Evolutionary conservation across 2,888 invertebrate genomes (phyloP), one percentile per base, ranked within the genome.

Genomic region (Quadroppia sp.): DNA sequence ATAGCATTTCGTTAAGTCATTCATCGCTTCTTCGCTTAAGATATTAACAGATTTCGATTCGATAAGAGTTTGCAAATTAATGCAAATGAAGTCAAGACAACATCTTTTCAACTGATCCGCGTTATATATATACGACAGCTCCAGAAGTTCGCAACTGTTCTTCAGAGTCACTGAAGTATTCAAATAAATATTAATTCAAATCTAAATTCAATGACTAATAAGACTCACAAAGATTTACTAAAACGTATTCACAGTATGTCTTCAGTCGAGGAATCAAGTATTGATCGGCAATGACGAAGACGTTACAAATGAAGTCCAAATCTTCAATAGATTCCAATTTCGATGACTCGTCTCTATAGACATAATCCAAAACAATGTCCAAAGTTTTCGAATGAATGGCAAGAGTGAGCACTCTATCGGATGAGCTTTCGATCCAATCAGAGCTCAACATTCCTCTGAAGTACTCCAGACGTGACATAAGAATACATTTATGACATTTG

Each of bases 401-500:
- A 30, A 90, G 80, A 36, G 75, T 42, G 2, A 76, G 28, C 3
- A 67, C 32, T 6, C 45, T 84, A 72, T 84, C 80, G 61, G 82
- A 80, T 75, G 85, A 85, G 71, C 85, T 73, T 64, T 77, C 77
- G 74, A 72, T 75, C 92, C 92, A 93, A 59, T 89, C 87, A 79
- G 88, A 87, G 80, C 88, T 87, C 79, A 93, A 89, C 90, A 94
- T 90, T 79, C 89, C 89, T 76, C 88, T 87, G 81, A 94, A 94
- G 82, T 93, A 94, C 77, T 93, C 92, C n/a, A 90, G 83, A 42
- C 92, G 83, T 0, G 91, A 89, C 0, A 89, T 88, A 23, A 94
- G 82, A n/a, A 94, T 84, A 80, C 92, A 93, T 80, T 89, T 89
- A 81, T 94, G 93, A 0, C 90, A 92, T 0, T 85, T 82, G 28